These are phyloP conservation scores for Bungarus multicinctus DNA, from an alignment of 2,113 vertebrate species.

Conservation along the genomic window DNA sequence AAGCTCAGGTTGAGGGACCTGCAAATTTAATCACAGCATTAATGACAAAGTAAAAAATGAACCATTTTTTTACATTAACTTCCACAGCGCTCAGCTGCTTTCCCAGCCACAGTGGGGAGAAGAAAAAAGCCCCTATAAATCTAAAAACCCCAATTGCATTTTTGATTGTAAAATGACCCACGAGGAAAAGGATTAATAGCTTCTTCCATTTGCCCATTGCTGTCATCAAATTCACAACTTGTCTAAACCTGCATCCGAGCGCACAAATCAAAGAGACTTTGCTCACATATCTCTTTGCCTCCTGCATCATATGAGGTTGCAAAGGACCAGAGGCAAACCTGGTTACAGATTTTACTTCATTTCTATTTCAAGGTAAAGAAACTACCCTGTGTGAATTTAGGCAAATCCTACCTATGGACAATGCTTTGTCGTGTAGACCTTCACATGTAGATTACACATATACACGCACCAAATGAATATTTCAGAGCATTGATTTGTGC, in stretches of 20 bases:
- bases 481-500: conserved; percentile 51
- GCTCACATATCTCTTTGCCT: neutral
- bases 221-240: neutral
- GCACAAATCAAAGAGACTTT: neutral
- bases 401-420: neutral
- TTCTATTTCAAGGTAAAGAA: neutral
- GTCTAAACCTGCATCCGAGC: neutral
- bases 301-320: neutral
- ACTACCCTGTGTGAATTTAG: neutral
- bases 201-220: neutral
- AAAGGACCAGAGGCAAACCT: neutral
- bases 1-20: neutral
- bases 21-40: neutral
- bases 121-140: no score
- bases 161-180: neutral
- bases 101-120: neutral
- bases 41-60: neutral
- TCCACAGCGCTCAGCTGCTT: neutral
- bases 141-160: neutral
- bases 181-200: neutral
- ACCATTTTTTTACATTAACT: neutral
- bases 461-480: neutral
- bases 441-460: conserved; percentile 27
- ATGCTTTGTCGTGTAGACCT: neutral
- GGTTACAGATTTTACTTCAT: neutral